Percentiles rank a stretch among this genome's conserved stretches.
These are phyloP conservation scores for Oncorhynchus mykiss DNA, from an alignment of 2,113 vertebrate species.

Conservation along the genomic window DNA sequence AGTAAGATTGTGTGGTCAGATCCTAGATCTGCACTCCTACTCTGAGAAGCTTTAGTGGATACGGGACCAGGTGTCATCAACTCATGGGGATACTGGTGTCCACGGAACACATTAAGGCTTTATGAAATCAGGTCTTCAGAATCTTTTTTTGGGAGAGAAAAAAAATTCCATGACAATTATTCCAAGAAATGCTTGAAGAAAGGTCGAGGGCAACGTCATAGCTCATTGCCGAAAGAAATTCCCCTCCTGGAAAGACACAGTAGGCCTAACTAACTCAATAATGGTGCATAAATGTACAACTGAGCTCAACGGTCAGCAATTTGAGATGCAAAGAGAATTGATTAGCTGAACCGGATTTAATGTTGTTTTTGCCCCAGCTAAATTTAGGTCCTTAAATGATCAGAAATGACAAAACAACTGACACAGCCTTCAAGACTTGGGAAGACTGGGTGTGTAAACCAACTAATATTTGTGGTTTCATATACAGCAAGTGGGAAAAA, in stretches of 20 bases:
- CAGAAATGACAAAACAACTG: background rate
- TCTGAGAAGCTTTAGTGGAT: too few species aligned
- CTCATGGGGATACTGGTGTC: background rate
- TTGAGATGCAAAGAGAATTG: background rate
- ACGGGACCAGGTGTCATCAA: too few species aligned
- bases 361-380: background rate
- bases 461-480: background rate
- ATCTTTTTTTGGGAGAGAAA: background rate
- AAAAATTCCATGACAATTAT: too few species aligned
- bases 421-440: background rate
- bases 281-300: background rate
- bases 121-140: background rate
- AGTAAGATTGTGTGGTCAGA: too few species aligned
- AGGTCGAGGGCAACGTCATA: background rate
- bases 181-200: background rate
- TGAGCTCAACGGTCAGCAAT: background rate
- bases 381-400: background rate
- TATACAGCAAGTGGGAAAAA: background rate
- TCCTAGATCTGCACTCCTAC: too few species aligned
- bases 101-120: background rate
- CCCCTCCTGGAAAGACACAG: background rate
- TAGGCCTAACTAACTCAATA: background rate
- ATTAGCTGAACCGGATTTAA: constrained; percentile 25
- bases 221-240: background rate
- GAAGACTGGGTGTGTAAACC: background rate